Conservation (phyloP, 2,797 vertebrate species). For the Squalus acanthias region DNA sequence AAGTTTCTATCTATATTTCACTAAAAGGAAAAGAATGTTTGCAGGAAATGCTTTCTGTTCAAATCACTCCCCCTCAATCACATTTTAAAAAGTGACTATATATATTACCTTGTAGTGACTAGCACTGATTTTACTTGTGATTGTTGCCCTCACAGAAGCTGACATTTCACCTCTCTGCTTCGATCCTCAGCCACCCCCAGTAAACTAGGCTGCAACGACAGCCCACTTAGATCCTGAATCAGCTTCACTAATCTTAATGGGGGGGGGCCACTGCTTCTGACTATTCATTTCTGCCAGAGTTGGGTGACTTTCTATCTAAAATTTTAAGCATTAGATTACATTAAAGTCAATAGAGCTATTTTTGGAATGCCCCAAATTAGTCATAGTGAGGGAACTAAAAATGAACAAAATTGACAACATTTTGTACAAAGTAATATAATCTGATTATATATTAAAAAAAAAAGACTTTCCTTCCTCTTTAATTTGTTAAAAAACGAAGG, state of each 20-base stretch:
- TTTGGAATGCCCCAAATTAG: background rate
- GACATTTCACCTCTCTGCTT: background rate
- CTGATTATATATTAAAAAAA: background rate
- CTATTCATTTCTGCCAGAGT: background rate
- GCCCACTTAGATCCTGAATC: background rate
- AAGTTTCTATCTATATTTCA: background rate
- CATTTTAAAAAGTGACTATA: background rate
- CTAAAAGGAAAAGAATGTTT: background rate
- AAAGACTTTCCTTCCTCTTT: background rate
- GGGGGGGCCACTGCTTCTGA: background rate
- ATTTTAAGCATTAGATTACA: background rate
- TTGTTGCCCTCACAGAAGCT: background rate
- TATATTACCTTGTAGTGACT: background rate
- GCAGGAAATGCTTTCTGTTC: background rate
- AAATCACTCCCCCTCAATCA: background rate
- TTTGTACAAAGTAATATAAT: background rate
- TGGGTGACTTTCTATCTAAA: background rate
- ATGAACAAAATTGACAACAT: background rate
- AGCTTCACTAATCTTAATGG: background rate
- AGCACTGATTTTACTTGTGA: background rate
- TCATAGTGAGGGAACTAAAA: background rate
- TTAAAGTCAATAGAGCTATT: background rate
- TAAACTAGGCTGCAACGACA: background rate
- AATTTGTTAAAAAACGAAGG: background rate
- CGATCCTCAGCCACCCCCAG: background rate